phyloP scores from a whole-genome alignment of 2,113 vertebrate genomes.

The Rhinolophus sinicus region DNA sequence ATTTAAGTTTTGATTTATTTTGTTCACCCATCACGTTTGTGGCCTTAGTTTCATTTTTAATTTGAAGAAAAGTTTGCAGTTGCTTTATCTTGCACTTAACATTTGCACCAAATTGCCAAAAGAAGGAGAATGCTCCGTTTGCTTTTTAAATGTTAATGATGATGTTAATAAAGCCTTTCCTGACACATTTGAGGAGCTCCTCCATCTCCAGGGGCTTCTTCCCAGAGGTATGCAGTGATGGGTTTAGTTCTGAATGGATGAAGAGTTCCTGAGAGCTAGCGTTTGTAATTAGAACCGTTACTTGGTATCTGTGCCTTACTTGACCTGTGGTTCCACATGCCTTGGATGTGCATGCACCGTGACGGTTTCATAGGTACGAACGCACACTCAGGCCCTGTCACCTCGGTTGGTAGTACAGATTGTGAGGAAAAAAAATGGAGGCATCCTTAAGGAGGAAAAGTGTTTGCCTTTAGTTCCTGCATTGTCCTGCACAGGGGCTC shows the following conservation, averaged over 20 bases:
- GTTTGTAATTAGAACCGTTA: slow-evolving; percentile 87
- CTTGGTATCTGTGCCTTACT: slow-evolving; percentile 87
- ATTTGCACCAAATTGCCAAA: slow-evolving; percentile 88
- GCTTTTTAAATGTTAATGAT: slow-evolving; percentile 85
- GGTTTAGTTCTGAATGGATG: slow-evolving; percentile 89
- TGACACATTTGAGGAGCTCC: slow-evolving; percentile 85
- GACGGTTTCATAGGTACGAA: slow-evolving; percentile 85
- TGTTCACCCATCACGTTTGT: slow-evolving; percentile 85
- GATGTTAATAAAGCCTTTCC: slow-evolving; percentile 88
- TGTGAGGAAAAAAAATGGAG: slow-evolving; percentile 85
- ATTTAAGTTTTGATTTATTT: slow-evolving; percentile 90
- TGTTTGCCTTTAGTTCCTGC: slow-evolving; percentile 84
- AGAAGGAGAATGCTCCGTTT: slow-evolving; percentile 84
- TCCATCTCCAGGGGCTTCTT: slow-evolving; percentile 87
- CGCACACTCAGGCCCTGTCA: slow-evolving; percentile 80
- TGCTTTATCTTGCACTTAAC: slow-evolving; percentile 88
- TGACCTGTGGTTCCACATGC: slow-evolving; percentile 87
- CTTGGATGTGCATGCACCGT: slow-evolving; percentile 89
- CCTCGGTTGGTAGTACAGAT: slow-evolving; percentile 84
- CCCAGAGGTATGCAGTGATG: slow-evolving; percentile 84
- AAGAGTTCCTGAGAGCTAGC: slow-evolving; percentile 89
- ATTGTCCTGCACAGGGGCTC: slow-evolving; percentile 84
- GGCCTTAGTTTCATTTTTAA: slow-evolving; percentile 87
- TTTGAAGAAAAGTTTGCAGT: slow-evolving; percentile 86
- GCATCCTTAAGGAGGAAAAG: slow-evolving; percentile 81